A percentile compares a stretch with the other conserved stretches of the same genome.
Conservation (phyloP, 2,797 vertebrate species). For the Champsocephalus esox region DNA sequence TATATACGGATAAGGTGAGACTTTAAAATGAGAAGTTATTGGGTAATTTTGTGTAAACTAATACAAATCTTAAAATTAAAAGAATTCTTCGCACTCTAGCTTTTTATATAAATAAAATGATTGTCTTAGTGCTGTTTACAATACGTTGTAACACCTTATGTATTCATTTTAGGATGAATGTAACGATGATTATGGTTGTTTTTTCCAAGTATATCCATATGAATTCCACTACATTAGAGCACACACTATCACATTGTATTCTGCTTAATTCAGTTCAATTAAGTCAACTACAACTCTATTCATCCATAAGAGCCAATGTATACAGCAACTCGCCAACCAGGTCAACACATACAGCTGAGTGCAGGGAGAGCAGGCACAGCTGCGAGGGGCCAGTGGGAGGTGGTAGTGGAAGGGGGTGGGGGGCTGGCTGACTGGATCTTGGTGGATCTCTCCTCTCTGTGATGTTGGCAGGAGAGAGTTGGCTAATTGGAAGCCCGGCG, state of each 20-base stretch:
- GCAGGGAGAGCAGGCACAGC: conserved; percentile 34
- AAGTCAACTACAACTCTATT: not conserved
- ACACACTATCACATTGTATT: not conserved
- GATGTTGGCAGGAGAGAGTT: conserved; percentile 70
- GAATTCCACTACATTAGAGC: not conserved
- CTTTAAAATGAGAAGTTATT: not conserved
- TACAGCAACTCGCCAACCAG: conserved; percentile 5
- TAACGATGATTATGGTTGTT: not conserved
- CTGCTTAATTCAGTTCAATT: not conserved
- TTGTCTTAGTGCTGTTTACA: conserved; percentile 1
- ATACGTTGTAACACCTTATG: not conserved
- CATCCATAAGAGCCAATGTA: not conserved
- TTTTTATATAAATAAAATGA: not conserved
- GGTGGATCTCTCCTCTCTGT: conserved; percentile 70
- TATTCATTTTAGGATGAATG: not conserved
- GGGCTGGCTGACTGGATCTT: conserved; percentile 52
- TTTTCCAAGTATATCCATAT: not conserved
- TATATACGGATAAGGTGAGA: not conserved
- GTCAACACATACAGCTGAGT: conserved; percentile 11
- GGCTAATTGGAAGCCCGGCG: conserved; percentile 83
- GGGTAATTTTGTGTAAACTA: not conserved
- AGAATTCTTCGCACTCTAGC: not conserved
- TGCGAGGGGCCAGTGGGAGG: conserved; percentile 35
- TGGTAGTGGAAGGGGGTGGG: not conserved
- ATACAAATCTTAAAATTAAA: not conserved